These are phyloP conservation scores for Ophion ellenae DNA, from an alignment of 2,888 invertebrate genomes.

Conservation along the genomic window DNA sequence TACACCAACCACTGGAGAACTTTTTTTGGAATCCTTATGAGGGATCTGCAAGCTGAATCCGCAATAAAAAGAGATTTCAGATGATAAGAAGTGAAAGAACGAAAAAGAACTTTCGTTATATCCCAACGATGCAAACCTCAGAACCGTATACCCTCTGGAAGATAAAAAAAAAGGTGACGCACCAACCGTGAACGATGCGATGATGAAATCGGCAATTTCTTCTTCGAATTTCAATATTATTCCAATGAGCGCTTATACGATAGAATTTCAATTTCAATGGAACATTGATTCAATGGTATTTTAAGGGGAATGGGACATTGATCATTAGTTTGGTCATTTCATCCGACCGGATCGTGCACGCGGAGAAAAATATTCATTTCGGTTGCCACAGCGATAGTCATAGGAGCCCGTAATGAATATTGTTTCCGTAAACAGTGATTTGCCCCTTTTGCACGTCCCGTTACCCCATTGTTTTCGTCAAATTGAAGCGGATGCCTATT, in stretches of 20 bases:
- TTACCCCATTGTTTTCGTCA: constrained; percentile 1
- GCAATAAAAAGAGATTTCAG: background rate
- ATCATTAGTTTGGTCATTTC: no score
- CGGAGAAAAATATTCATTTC: constrained; percentile 5
- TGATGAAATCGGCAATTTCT: background rate
- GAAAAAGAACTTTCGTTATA: background rate
- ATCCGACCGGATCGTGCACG: no score
- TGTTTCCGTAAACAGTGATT: constrained; percentile 8
- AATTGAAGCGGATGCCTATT: background rate
- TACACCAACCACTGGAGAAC: background rate
- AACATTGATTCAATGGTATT: background rate
- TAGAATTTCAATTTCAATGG: background rate
- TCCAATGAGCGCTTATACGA: background rate
- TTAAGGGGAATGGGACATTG: no score
- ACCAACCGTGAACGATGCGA: background rate
- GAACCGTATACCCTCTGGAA: background rate
- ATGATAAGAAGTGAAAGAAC: background rate
- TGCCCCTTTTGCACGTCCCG: background rate
- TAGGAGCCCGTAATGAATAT: background rate
- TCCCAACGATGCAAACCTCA: background rate
- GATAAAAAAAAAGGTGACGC: background rate
- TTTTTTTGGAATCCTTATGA: background rate
- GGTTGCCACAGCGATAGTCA: background rate
- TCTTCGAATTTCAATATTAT: background rate
- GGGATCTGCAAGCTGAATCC: background rate